These are phyloP conservation scores for Cheilosia impressa DNA, from an alignment of 2,888 invertebrate genomes.

Conservation along the genomic window DNA sequence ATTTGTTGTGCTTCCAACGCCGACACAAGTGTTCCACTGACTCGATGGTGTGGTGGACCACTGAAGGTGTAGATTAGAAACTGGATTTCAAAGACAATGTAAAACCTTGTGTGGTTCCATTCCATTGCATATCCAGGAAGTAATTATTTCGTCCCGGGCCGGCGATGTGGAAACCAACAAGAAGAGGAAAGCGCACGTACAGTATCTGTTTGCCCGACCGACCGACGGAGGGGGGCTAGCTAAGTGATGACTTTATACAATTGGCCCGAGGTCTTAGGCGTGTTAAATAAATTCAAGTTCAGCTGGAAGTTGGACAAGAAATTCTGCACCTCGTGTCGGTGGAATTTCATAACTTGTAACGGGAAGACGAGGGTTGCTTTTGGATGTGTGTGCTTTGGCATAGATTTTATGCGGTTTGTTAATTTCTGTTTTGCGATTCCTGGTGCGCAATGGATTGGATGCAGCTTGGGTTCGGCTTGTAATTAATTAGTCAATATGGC, in stretches of 20 bases:
- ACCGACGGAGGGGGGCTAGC: background rate
- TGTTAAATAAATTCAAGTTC: constrained; percentile 26
- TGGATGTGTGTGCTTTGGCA: background rate
- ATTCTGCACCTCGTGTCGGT: background rate
- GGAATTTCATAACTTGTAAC: constrained; percentile 5
- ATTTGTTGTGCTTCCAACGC: constrained; percentile 24
- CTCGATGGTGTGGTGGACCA: constrained; percentile 10
- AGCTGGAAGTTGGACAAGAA: constrained; percentile 11
- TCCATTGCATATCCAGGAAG: constrained; percentile 44
- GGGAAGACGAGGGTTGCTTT: background rate
- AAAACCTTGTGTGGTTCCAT: constrained; percentile 29
- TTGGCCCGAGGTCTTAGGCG: constrained; percentile 28
- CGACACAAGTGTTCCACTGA: constrained; percentile 43
- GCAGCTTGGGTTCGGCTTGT: too few relatives aligned
- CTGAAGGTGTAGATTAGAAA: constrained; percentile 30
- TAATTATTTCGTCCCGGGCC: constrained; percentile 30
- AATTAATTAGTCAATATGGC: too few relatives aligned
- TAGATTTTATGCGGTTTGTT: too few relatives aligned
- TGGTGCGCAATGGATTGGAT: too few relatives aligned
- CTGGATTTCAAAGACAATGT: constrained; percentile 27
- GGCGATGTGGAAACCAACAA: background rate
- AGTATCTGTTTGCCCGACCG: background rate
- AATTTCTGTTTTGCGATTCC: too few relatives aligned
- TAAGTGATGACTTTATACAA: constrained; percentile 46
- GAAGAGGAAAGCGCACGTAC: background rate